Evolutionary conservation across 1,140 invertebrate species (phyloP), one percentile per base, ranked within the genome.

Genomic region (Carcinoscorpius rotundicauda): DNA sequence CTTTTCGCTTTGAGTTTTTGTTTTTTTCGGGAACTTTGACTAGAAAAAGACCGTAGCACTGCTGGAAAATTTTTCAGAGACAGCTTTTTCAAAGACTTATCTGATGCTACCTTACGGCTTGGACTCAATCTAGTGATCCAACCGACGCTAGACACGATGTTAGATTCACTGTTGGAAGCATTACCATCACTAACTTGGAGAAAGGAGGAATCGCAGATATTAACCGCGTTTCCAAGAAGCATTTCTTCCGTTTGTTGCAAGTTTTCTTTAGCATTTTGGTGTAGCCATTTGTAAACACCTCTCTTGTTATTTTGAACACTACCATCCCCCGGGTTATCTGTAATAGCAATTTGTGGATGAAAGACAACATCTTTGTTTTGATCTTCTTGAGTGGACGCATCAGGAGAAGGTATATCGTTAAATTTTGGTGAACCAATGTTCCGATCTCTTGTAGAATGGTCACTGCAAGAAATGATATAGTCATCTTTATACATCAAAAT

Each of bases 401-500:
- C 29, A 29, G 29, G 29, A 29, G 29, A 29, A 2, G 29, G 29
- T 29, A 29, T 29, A 29, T 29, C 29, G 29, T 29, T 29, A 29
- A 29, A 29, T 29, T 1, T 61, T 63, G 6, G 62, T 63, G 48
- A 66, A 62, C 6, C 62, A 63, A 48, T 62, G 49, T 49, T 57
- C n/a, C 10, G 29, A 29, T 58, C 60, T 5, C 50, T 6, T 29
- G 63, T 53, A 5, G 61, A 59, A 5, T 49, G 29, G 49, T 69
- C 68, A 59, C 63, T 67, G 49, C 58, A 67, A 29, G 67, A 61
- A 48, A 69, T 29, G 11, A 67, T 60, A 49, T 69, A 64, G n/a
- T 71, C 69, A 29, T 70, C 68, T 66, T 70, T 70, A 9, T 68
- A 70, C n/a, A 63, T 68, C 52, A 29, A 63, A 58, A 63, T 61